A percentile compares a stretch with the other conserved stretches of the same genome.
Evolutionary conservation across 92 coral and sea anemone genomes (phyloP).

Genomic region (Epizoanthus ramosus): DNA sequence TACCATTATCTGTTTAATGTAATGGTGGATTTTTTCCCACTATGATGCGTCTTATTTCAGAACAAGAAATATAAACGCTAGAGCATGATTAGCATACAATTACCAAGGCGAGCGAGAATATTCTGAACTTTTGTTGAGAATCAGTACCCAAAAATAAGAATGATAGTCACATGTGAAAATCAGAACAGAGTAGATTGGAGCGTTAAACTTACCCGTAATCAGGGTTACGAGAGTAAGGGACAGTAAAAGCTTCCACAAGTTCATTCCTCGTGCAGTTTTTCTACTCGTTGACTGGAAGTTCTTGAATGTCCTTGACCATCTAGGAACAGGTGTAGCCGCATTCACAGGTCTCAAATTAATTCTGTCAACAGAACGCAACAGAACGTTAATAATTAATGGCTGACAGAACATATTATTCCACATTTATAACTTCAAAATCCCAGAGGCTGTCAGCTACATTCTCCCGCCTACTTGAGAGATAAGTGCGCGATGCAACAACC

Average conservation of each 20-base stretch:
- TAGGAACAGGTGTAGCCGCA: slow-evolving; percentile 15
- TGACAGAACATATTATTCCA: slow-evolving; percentile 18
- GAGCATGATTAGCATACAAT: slow-evolving; percentile 10
- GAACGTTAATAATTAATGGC: slow-evolving; percentile 20
- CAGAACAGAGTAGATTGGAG: background rate
- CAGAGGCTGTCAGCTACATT: too few relatives aligned
- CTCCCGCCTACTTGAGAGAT: too few relatives aligned
- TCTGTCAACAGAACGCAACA: slow-evolving; percentile 29
- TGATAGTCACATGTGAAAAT: background rate
- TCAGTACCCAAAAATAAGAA: background rate
- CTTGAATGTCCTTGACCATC: background rate
- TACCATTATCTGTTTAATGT: background rate
- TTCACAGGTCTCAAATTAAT: slow-evolving; percentile 30
- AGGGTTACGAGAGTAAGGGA: slow-evolving; percentile 2
- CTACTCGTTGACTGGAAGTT: slow-evolving; percentile 10
- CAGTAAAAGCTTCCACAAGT: background rate
- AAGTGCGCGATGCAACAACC: too few relatives aligned
- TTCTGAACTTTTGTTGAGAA: slow-evolving; percentile 4
- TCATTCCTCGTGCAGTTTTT: slow-evolving; percentile 8
- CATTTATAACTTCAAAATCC: background rate
- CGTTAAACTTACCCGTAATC: background rate
- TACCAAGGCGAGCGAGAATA: background rate
- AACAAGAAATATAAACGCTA: background rate
- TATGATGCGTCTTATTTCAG: background rate
- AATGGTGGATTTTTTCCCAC: background rate